Percentiles rank a stretch among this genome's conserved stretches.
These are phyloP conservation scores for Cryptoprocta ferox DNA, from an alignment of 2,797 vertebrate species.

Conservation along the genomic window DNA sequence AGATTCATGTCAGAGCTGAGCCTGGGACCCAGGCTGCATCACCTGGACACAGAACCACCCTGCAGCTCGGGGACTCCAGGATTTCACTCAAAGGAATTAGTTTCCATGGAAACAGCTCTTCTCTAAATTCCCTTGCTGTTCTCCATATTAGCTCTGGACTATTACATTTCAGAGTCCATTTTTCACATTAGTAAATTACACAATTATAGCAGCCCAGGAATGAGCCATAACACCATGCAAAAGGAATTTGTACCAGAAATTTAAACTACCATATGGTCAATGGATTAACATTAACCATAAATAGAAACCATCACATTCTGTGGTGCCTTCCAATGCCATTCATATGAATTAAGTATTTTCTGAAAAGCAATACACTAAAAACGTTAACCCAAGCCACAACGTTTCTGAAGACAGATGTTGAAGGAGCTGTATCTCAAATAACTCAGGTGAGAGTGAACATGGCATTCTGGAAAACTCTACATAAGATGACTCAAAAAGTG, in stretches of 20 bases:
- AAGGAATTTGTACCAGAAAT: slow-evolving; percentile 75
- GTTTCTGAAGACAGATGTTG: slow-evolving; percentile 23
- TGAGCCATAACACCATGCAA: slow-evolving; percentile 64
- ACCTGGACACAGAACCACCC: background rate
- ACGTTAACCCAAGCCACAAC: background rate
- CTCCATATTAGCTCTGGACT: slow-evolving; percentile 56
- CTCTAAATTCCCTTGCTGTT: slow-evolving; percentile 40
- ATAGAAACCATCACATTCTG: slow-evolving; percentile 60
- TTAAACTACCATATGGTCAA: slow-evolving; percentile 66
- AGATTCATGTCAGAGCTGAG: background rate
- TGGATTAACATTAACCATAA: slow-evolving; percentile 65
- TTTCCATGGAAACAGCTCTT: slow-evolving; percentile 63
- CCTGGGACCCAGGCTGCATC: background rate
- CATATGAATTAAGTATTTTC: slow-evolving; percentile 52
- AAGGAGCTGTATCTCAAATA: background rate
- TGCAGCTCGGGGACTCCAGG: background rate
- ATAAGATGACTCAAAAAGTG: slow-evolving; percentile 40
- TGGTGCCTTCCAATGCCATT: background rate
- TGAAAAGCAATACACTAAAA: slow-evolving; percentile 45
- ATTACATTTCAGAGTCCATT: slow-evolving; percentile 75
- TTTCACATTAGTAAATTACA: slow-evolving; percentile 75
- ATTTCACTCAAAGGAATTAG: slow-evolving; percentile 23
- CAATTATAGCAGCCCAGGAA: slow-evolving; percentile 62
- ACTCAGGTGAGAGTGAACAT: background rate
- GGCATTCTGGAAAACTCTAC: background rate